A percentile compares a stretch with the other conserved stretches of the same genome.
phyloP scores from a whole-genome alignment of 2,888 invertebrate genomes.

The Sminthurinus aureus region DNA sequence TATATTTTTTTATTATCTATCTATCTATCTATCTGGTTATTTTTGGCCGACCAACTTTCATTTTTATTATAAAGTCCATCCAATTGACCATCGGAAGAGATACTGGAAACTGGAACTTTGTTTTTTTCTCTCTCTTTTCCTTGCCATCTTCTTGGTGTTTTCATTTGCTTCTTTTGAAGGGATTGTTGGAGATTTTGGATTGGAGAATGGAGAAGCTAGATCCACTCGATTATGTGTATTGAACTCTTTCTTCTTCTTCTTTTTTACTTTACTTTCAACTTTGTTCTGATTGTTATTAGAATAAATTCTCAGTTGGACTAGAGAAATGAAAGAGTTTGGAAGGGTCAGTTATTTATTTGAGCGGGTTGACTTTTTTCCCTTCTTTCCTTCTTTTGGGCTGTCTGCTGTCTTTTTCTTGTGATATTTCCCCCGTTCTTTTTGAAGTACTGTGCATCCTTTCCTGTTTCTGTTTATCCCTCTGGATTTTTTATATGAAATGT shows the following conservation, averaged over 20 bases:
- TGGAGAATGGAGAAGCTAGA: background rate
- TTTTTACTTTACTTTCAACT: slow-evolving; percentile 23
- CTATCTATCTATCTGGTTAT: background rate
- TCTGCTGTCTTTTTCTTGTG: background rate
- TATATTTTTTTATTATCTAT: background rate
- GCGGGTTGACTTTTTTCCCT: slow-evolving; percentile 25
- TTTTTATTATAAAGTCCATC: background rate
- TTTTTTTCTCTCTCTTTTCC: background rate
- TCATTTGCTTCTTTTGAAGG: background rate
- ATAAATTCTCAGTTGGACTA: slow-evolving; percentile 35
- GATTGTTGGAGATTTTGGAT: background rate
- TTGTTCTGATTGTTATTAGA: slow-evolving; percentile 23
- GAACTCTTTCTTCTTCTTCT: slow-evolving; percentile 30
- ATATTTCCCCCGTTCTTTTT: background rate
- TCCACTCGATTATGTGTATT: background rate
- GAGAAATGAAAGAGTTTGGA: slow-evolving; percentile 30
- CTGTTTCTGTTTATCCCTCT: background rate
- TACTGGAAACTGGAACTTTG: background rate
- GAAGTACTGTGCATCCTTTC: background rate
- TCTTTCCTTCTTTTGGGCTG: background rate
- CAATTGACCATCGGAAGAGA: background rate
- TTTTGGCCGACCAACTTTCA: background rate
- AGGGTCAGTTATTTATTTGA: slow-evolving; percentile 41
- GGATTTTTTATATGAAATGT: background rate
- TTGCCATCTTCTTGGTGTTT: background rate